Evolutionary conservation across 2,113 vertebrate species (phyloP).

Genomic region (Heterochromis multidens): DNA sequence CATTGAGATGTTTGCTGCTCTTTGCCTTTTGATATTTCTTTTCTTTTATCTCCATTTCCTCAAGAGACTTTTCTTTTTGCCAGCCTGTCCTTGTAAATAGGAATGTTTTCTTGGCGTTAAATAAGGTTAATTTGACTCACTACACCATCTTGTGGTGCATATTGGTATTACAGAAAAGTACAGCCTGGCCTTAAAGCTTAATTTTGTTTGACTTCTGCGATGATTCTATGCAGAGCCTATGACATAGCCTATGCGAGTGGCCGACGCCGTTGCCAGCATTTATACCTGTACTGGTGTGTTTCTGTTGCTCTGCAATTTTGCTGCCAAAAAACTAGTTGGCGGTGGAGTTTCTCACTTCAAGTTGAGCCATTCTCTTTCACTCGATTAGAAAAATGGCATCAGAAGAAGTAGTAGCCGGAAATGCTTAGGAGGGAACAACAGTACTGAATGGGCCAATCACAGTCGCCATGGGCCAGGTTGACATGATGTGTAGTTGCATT

Average conservation of each 20-base stretch:
- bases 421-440: too few species aligned
- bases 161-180: neutral
- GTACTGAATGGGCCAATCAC: too few species aligned
- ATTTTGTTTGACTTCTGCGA: neutral
- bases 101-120: neutral
- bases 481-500: too few species aligned
- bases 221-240: neutral
- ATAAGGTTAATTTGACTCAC: neutral
- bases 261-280: fast-evolving
- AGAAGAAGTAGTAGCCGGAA: neutral
- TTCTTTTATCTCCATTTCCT: neutral
- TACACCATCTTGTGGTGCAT: neutral
- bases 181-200: neutral
- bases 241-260: neutral
- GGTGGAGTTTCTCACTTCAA: neutral
- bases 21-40: neutral
- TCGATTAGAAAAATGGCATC: neutral
- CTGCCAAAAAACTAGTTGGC: neutral
- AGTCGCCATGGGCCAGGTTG: too few species aligned
- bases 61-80: neutral
- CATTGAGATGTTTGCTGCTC: neutral
- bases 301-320: neutral
- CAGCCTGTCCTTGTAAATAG: fast-evolving
- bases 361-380: fast-evolving
- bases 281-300: neutral